Evolutionary conservation across 2,888 invertebrate species (phyloP), one percentile per base, ranked within the genome.

Genomic region (Incurvaria masculella): DNA sequence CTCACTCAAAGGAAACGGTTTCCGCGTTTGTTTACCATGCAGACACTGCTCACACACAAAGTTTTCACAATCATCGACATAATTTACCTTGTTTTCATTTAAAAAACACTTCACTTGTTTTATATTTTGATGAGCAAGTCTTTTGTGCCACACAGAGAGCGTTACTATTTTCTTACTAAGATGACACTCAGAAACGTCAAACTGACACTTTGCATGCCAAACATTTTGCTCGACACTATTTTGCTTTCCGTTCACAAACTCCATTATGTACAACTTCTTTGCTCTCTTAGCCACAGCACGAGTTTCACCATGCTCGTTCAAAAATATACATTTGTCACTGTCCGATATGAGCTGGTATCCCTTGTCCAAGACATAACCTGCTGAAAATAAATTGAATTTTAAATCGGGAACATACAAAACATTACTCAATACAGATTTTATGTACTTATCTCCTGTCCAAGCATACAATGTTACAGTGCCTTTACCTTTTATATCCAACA

Each of bases 161-260:
- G 5, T 10, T 23, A 6, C 23, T 6, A 23, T 23, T 23, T 23
- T 23, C 23, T 23, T 23, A 23, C 23, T 23, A 5, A 23, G 10
- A 23, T 23, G 23, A 23, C 23, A 23, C 23, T 23, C 23, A 23
- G 23, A 23, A 23, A 23, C 23, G 23, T 23, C 23, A 23, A 23
- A 5, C 5, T 23, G 23, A 23, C 23, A 23, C 23, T 10, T 6
- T 23, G 5, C 10, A 23, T 10, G 5, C 23, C 23, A 5, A 45
- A 50, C 52, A 51, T 47, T 53, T 53, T 55, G 55, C 58, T 57
- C 49, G 56, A 56, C 53, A 59, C 58, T 60, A 59, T 62, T 62
- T 61, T 55, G 20, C 21, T n/a, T 42, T 42, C 11, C 42, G 19
- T 42, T 42, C 21, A 42, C 10, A 42, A 42, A 42, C 19, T 20